These are phyloP conservation scores for Drosophila setifemur DNA, from an alignment of 1,140 invertebrate genomes.

Conservation along the genomic window DNA sequence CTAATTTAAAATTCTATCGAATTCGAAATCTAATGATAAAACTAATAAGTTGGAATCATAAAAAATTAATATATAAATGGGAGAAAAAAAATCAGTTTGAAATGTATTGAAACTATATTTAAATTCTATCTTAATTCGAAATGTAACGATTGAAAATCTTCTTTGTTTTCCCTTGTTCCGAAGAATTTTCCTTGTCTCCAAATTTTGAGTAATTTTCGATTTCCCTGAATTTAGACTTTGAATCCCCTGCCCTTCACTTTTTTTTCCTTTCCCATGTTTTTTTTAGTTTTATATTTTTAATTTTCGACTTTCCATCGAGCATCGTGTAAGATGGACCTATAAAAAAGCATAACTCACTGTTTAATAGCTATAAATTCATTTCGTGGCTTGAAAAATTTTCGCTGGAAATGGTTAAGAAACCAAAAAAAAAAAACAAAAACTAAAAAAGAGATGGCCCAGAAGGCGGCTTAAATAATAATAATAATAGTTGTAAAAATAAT, in stretches of 20 bases:
- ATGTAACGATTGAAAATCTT: too few relatives aligned
- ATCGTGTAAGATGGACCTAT: constrained; percentile 13
- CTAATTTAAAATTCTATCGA: too few relatives aligned
- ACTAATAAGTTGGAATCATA: too few relatives aligned
- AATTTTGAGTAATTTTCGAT: too few relatives aligned
- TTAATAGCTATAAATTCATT: constrained; percentile 58
- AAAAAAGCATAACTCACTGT: constrained; percentile 56
- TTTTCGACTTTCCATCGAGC: constrained; percentile 4
- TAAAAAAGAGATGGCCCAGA: constrained; percentile 3
- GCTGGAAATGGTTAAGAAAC: constrained; percentile 58
- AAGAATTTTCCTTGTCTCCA: not conserved
- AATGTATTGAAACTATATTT: too few relatives aligned
- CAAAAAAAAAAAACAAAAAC: constrained; percentile 28
- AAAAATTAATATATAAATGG: too few relatives aligned
- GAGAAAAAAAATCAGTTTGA: too few relatives aligned
- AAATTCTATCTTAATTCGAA: too few relatives aligned
- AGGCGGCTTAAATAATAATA: constrained; percentile 10
- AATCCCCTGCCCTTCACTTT: not conserved
- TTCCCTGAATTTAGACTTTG: not conserved
- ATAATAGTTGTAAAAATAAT: constrained; percentile 35
- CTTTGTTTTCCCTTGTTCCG: too few relatives aligned
- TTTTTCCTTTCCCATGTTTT: not conserved
- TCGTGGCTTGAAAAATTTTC: constrained; percentile 47
- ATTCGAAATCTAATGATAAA: too few relatives aligned
- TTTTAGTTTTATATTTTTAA: too few relatives aligned